Evolutionary conservation across 30 jellyfish, hydroid and myxozoan genomes (phyloP).

Genomic region (Cassiopea xamachana): DNA sequence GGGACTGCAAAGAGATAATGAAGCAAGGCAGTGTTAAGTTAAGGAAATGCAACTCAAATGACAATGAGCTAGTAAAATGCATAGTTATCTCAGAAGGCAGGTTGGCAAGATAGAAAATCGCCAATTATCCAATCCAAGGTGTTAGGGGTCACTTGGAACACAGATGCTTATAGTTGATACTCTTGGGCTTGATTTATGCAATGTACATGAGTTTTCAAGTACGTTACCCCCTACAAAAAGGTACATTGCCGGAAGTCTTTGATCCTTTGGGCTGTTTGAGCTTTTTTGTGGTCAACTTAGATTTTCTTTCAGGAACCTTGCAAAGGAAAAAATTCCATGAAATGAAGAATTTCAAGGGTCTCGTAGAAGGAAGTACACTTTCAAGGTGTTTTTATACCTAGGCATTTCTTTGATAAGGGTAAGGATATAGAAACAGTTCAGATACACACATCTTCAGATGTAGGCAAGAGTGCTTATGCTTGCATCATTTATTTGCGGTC

Average conservation of each 20-base stretch:
- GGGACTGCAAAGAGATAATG: conserved; percentile 2
- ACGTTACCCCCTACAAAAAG: background rate
- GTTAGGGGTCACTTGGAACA: conserved; percentile 30
- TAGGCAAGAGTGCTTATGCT: conserved; percentile 62
- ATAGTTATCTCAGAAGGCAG: background rate
- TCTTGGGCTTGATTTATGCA: background rate
- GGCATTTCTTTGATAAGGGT: background rate
- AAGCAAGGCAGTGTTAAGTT: conserved; percentile 17
- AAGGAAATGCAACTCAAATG: conserved; percentile 31
- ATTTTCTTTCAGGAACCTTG: background rate
- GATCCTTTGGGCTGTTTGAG: background rate
- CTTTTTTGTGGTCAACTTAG: no score
- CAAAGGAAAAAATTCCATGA: background rate
- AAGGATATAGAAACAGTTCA: conserved; percentile 3
- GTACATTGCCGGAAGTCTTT: background rate
- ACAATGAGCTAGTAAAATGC: conserved; percentile 11
- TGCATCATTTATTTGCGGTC: conserved; percentile 66
- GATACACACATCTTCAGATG: conserved; percentile 77
- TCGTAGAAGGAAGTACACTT: background rate
- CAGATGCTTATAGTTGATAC: background rate
- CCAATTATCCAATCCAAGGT: conserved; percentile 1
- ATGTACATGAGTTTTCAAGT: conserved; percentile 1
- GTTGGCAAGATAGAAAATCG: background rate
- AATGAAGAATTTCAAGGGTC: background rate
- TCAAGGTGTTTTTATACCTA: background rate